phyloP scores from a whole-genome alignment of 2,888 invertebrate species.

The Fragum fragum region DNA sequence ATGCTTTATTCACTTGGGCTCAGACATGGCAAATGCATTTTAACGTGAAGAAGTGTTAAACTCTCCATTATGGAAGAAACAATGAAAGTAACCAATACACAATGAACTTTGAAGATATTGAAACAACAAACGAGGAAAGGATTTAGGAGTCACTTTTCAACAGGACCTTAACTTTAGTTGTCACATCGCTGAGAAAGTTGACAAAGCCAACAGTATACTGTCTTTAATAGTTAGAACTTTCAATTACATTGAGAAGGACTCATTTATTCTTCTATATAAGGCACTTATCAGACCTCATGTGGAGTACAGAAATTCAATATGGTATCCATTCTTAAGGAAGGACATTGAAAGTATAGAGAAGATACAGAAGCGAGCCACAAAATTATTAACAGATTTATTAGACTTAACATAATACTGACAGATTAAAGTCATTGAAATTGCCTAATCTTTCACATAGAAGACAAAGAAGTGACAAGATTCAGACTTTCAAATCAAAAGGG shows the following conservation, averaged over 20 bases:
- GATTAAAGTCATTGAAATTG: slow-evolving; percentile 28
- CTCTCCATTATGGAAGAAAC: slow-evolving; percentile 28
- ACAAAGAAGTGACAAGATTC: slow-evolving; percentile 30
- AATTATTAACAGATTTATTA: slow-evolving; percentile 16
- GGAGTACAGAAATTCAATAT: no score
- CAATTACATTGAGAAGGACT: slow-evolving; percentile 41
- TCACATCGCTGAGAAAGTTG: no score
- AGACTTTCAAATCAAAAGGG: slow-evolving; percentile 27
- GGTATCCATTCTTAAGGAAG: no score
- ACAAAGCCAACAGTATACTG: no score
- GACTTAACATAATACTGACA: slow-evolving; percentile 11
- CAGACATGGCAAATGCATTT: not conserved
- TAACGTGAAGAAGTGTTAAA: slow-evolving; percentile 22
- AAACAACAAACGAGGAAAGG: not conserved
- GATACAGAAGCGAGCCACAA: slow-evolving; percentile 18
- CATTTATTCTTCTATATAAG: slow-evolving; percentile 29
- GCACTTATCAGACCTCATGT: no score
- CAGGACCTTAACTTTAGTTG: slow-evolving; percentile 26
- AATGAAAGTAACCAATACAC: slow-evolving; percentile 26
- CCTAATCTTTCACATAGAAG: slow-evolving; percentile 29
- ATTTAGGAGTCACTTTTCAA: slow-evolving; percentile 24
- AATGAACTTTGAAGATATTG: slow-evolving; percentile 26
- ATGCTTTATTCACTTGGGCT: no score
- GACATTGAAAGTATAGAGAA: slow-evolving; percentile 30
- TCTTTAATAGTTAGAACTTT: no score